Evolutionary conservation across 30 jellyfish, hydroid and myxozoan genomes (phyloP).

Genomic region (Kudoa iwatai): DNA sequence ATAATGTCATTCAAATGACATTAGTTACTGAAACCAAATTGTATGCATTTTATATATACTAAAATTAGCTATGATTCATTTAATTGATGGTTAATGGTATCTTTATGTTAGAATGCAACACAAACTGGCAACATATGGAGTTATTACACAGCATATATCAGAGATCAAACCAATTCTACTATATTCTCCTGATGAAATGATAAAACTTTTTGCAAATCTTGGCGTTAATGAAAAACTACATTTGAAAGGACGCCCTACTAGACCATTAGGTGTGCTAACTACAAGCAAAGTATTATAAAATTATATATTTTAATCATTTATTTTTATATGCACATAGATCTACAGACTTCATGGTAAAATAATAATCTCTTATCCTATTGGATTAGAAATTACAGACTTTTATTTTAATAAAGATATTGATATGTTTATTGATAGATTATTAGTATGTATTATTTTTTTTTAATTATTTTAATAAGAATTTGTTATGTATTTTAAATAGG

Average conservation of each 20-base stretch:
- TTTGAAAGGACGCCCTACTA: slow-evolving; percentile 46
- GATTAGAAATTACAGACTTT: slow-evolving; percentile 33
- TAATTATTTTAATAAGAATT: no score
- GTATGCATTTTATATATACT: no score
- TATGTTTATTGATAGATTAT: slow-evolving; percentile 19
- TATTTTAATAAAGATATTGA: slow-evolving; percentile 65
- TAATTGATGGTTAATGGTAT: not conserved
- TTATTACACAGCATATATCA: slow-evolving; percentile 50
- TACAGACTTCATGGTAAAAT: slow-evolving; percentile 61
- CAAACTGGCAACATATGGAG: slow-evolving; percentile 63
- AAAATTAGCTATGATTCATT: no score
- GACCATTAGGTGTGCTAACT: slow-evolving; percentile 66
- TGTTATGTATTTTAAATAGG: not conserved
- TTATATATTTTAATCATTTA: not conserved
- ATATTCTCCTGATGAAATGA: slow-evolving; percentile 34
- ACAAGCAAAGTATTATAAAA: slow-evolving; percentile 24
- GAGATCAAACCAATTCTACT: slow-evolving; percentile 53
- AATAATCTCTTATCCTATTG: slow-evolving; percentile 48
- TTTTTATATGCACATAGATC: slow-evolving; percentile 20
- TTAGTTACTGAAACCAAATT: no score
- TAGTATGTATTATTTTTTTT: slow-evolving; percentile 15
- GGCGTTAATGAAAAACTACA: slow-evolving; percentile 35
- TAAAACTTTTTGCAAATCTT: slow-evolving; percentile 6
- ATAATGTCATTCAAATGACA: no score
- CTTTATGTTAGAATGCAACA: slow-evolving; percentile 13